Conservation (phyloP, 2,888 invertebrate genomes). For the Pherbina coryleti region DNA sequence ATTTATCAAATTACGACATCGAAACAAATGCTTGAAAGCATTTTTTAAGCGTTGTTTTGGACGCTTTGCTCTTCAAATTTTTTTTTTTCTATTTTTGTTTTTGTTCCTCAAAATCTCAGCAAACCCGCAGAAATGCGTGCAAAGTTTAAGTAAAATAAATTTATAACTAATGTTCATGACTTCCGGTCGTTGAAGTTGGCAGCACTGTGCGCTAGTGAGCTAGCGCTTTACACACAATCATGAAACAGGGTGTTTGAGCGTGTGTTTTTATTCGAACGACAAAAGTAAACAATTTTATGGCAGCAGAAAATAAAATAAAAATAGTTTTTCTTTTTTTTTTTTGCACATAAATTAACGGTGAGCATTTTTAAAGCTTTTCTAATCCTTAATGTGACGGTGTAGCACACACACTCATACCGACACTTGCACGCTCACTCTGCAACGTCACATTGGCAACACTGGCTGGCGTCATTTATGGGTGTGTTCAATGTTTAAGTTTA, state of each 20-base stretch:
- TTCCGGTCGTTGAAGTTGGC: conserved; percentile 26
- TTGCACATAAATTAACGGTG: background rate
- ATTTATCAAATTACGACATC: conserved; percentile 39
- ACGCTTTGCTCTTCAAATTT: no score
- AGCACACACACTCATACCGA: background rate
- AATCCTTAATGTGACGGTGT: background rate
- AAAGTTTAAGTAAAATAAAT: conserved; percentile 22
- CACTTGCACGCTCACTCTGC: background rate
- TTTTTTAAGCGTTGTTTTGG: no score
- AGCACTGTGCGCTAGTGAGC: background rate
- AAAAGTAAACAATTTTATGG: background rate
- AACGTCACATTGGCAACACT: conserved; percentile 2
- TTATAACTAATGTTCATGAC: conserved; percentile 36
- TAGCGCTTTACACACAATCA: background rate
- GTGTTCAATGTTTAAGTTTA: conserved; percentile 35
- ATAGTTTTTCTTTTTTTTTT: background rate
- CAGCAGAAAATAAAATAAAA: background rate
- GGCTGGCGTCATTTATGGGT: conserved; percentile 31
- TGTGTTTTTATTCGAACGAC: background rate
- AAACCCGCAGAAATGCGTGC: background rate
- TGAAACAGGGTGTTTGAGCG: no score
- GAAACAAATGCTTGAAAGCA: background rate
- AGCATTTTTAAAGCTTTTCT: background rate
- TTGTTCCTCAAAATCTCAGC: background rate
- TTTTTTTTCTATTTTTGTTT: background rate